Base-by-base conservation (phyloP, 1,140 invertebrate species). In the Brachionus asplanchnoidis region DNA sequence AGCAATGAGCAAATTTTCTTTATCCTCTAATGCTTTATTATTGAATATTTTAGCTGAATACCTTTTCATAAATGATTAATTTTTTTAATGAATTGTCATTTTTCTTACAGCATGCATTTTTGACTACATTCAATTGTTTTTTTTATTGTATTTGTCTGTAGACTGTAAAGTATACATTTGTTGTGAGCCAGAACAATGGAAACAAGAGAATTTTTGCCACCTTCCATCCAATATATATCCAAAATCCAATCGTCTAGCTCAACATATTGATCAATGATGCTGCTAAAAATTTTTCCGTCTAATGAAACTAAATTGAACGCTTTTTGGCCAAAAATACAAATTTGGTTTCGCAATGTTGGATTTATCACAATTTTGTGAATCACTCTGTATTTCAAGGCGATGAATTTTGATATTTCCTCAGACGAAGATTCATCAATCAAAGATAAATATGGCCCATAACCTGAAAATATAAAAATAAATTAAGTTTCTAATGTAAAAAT, bases 321-420 rank as follows among this genome's bases (percentile, higher is more conserved):
- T 65, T 82, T 82, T 82, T 82, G 79, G 11, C 79, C 79, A 82
- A 82, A 68, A 17, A 82, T 20, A 44, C 79, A 82, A 17, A 82
- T 77, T 77, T 77, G 11, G 46, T 77, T 77, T 20, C n/a, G 20
- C 6, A 26, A 11, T 42, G 8, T 40, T 23, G 20, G 20, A 26
- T 68, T 68, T 12, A 68, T 20, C 9, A 82, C 79, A 32, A 82
- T 82, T 12, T 82, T 82, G n/a, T 82, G 79, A 40, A 82, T 82
- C 8, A 82, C 79, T 60, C 79, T 36, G n/a, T 36, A 65, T 68
- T 65, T 82, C 8, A 77, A 50, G 46, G 73, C 42, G 26, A 77
- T 50, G 26, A 26, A 50, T 77, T 77, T 77, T 46, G 73, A 36
- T 26, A 77, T 46, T 46, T 77, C 73, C 23, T 77, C 73, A 11